Percentiles rank a stretch among this genome's conserved stretches.
phyloP scores from a whole-genome alignment of 1,140 invertebrate genomes.

The Calephelis nemesis region DNA sequence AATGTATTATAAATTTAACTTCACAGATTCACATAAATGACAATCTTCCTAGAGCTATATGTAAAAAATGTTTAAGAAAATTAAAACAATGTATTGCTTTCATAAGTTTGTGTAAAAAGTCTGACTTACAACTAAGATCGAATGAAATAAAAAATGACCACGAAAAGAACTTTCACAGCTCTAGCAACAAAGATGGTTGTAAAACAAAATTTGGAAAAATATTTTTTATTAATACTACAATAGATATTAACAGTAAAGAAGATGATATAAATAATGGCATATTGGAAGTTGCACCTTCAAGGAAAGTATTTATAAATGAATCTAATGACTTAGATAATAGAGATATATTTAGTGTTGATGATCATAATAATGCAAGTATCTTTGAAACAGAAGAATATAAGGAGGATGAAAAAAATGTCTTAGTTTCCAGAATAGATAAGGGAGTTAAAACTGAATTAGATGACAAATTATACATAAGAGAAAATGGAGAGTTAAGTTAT shows the following conservation, averaged over 20 bases:
- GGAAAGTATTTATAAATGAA: conserved; percentile 8
- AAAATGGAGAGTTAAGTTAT: conserved; percentile 15
- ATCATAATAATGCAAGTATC: conserved; percentile 19
- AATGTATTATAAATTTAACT: neutral
- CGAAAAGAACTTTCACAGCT: conserved; percentile 1
- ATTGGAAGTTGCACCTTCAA: neutral
- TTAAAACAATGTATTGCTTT: conserved; percentile 63
- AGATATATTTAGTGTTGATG: neutral
- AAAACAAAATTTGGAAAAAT: too few species aligned
- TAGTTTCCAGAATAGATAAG: too few species aligned
- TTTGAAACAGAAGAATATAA: conserved; percentile 16
- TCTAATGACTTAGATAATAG: conserved; percentile 3
- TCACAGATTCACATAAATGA: conserved; percentile 66
- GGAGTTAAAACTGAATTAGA: conserved; percentile 5
- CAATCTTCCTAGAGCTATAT: conserved; percentile 61
- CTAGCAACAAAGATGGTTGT: conserved; percentile 18
- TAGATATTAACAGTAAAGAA: conserved; percentile 6
- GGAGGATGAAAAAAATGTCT: too few species aligned
- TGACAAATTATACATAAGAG: conserved; percentile 12
- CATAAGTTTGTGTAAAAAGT: conserved; percentile 58
- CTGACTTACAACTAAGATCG: conserved; percentile 50
- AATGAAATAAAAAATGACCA: neutral
- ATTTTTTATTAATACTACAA: neutral
- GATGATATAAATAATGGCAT: neutral
- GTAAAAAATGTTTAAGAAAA: conserved; percentile 49